A percentile compares a stretch with the other conserved stretches of the same genome.
These are phyloP conservation scores for Spilarctia lutea DNA, from an alignment of 2,888 invertebrate species.

Conservation along the genomic window DNA sequence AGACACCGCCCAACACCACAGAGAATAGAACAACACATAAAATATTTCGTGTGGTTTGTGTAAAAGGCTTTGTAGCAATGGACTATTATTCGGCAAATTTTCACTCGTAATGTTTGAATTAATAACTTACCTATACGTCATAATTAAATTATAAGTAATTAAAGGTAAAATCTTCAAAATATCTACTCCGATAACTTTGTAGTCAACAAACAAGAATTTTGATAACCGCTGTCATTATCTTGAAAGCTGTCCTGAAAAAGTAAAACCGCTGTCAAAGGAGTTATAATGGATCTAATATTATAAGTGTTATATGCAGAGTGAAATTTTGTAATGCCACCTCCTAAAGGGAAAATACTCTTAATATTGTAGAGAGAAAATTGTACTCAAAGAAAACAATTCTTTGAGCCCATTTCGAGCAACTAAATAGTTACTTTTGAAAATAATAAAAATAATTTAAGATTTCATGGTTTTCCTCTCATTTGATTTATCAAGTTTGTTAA, in stretches of 20 bases:
- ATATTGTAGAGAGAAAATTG: no score
- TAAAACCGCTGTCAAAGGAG: slow-evolving; percentile 3
- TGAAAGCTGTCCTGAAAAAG: slow-evolving; percentile 4
- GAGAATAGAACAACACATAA: neutral
- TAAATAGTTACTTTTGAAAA: no score
- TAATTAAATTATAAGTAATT: slow-evolving; percentile 28
- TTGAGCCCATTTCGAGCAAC: no score
- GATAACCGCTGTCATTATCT: slow-evolving; percentile 7
- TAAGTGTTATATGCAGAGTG: no score
- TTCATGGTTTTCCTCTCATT: no score
- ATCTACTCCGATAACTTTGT: neutral
- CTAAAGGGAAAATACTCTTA: no score
- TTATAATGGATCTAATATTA: neutral
- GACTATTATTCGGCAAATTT: neutral
- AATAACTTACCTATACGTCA: slow-evolving; percentile 48
- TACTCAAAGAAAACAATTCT: no score
- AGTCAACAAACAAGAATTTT: slow-evolving; percentile 3
- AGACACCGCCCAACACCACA: no score
- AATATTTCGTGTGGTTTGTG: neutral
- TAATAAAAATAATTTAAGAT: no score
- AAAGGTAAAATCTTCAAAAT: slow-evolving; percentile 35
- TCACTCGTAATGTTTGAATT: neutral
- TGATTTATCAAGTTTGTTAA: no score
- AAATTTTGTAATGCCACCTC: no score
- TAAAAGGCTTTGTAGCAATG: neutral